Percentiles rank a stretch among this genome's conserved stretches.
Evolutionary conservation across 2,888 invertebrate genomes (phyloP).

Genomic region (Drosophila diplacantha): DNA sequence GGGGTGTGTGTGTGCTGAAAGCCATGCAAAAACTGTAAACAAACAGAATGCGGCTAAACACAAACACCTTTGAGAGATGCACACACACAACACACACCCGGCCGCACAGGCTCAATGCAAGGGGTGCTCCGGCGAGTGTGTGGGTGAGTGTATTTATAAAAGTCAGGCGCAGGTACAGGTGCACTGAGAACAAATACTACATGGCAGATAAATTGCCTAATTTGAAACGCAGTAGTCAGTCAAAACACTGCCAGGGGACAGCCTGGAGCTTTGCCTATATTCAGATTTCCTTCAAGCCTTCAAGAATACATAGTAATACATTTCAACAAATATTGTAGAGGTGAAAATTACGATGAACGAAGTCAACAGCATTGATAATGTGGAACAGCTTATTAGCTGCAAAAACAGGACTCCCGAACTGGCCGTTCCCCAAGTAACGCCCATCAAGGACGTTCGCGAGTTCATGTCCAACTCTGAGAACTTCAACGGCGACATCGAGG

Average conservation of each 20-base stretch:
- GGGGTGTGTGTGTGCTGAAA: conserved; percentile 43
- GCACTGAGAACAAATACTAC: conserved; percentile 3
- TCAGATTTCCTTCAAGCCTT: background rate
- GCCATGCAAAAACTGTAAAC: conserved; percentile 70
- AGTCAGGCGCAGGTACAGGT: conserved; percentile 44
- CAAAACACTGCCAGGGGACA: too few species aligned
- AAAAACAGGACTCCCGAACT: background rate
- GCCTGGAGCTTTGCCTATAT: background rate
- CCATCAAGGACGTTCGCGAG: conserved; percentile 21
- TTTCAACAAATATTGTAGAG: background rate
- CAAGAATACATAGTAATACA: background rate
- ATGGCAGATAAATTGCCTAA: background rate
- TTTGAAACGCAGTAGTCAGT: background rate
- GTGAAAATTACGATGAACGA: background rate
- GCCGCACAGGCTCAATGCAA: conserved; percentile 18
- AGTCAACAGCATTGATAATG: background rate
- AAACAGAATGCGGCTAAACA: conserved; percentile 70
- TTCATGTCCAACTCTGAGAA: conserved; percentile 33
- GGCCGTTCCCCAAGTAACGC: background rate
- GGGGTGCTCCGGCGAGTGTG: conserved; percentile 17
- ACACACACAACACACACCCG: conserved; percentile 18
- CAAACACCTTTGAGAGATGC: conserved; percentile 70
- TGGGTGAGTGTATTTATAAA: conserved; percentile 53
- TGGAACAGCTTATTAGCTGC: background rate
- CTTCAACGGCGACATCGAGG: conserved; percentile 23